Conservation (phyloP, 2,113 vertebrate genomes). For the Drymodes brunneopygia region DNA sequence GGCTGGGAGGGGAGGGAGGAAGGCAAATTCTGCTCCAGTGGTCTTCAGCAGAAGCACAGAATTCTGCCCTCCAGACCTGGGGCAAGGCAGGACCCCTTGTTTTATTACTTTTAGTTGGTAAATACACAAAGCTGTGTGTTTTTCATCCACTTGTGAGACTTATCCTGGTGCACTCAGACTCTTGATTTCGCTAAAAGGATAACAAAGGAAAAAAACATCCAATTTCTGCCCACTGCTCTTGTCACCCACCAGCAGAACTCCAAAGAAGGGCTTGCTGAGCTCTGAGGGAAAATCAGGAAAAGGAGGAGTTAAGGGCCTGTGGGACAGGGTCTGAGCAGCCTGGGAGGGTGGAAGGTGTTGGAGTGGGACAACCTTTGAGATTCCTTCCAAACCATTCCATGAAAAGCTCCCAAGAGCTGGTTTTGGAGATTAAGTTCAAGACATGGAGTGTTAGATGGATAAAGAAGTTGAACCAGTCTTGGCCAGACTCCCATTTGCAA, state of each 20-base stretch:
- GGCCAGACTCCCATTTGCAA: not conserved
- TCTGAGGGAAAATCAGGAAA: not conserved
- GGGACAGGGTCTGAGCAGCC: not conserved
- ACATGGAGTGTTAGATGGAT: not conserved
- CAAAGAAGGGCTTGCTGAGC: not conserved
- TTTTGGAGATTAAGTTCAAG: not conserved
- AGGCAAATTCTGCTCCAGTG: accelerated
- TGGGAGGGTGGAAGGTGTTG: not conserved
- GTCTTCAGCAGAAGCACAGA: not conserved
- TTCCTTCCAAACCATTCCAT: not conserved
- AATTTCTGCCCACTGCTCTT: not conserved
- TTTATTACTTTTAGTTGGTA: not conserved
- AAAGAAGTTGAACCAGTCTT: not conserved
- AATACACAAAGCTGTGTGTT: not conserved
- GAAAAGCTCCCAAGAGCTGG: not conserved
- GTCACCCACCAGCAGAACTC: not conserved
- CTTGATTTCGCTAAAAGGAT: not conserved
- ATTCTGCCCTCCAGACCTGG: not conserved
- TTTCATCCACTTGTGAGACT: not conserved
- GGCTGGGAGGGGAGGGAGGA: not conserved
- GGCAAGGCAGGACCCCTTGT: not conserved
- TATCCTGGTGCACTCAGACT: not conserved
- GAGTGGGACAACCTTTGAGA: not conserved
- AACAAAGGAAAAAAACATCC: accelerated
- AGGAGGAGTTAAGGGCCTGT: not conserved